Evolutionary conservation across 92 coral and sea anemone species (phyloP), one percentile per base, ranked within the genome.

Genomic region (Muricea muricata): DNA sequence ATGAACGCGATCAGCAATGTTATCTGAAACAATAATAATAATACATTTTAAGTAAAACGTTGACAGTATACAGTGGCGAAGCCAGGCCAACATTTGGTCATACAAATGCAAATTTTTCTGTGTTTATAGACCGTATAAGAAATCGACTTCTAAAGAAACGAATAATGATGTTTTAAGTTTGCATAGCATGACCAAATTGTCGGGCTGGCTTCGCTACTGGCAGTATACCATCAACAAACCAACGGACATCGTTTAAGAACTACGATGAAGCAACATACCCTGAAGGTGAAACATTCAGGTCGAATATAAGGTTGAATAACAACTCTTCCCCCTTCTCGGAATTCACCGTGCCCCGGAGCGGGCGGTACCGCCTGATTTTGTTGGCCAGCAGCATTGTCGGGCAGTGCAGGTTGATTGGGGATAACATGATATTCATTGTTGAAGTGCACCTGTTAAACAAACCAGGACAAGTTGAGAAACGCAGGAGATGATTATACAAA

Each of bases 271-370:
- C n/a, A n/a, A 30, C 69, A 17, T 82, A 95, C 98, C 96, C 87
- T 91, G 57, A 93, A 66, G 10, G 92, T 86, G 57, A 95, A 95
- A 50, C 87, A 84, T 17, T 73, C 90, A n/a, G 98, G 98, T 74
- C 97, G 88, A 82, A 90, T 90, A 78, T 95, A 95, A 4, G 98
- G 98, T 68, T 95, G 98, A 71, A 95, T 93, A 14, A 94, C 98
- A 63, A 95, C 88, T 81, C 91, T 88, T 11, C 90, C 92, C 3
- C 85, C 93, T 4, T 90, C 97, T 12, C 80, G 80, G 33, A 75
- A 75, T 25, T 65, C 81, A 11, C 86, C 81, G 35, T 58, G 80
- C 2, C 67, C 93, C 29, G n/a, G n/a, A n/a, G 48, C 82, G 17
- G 61, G 61, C 30, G 91, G 90, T 10, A 83, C 88, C 54, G 85